These are phyloP conservation scores for Caenorhabditis sp. DNA, from an alignment of 2,888 invertebrate genomes.

Conservation along the genomic window DNA sequence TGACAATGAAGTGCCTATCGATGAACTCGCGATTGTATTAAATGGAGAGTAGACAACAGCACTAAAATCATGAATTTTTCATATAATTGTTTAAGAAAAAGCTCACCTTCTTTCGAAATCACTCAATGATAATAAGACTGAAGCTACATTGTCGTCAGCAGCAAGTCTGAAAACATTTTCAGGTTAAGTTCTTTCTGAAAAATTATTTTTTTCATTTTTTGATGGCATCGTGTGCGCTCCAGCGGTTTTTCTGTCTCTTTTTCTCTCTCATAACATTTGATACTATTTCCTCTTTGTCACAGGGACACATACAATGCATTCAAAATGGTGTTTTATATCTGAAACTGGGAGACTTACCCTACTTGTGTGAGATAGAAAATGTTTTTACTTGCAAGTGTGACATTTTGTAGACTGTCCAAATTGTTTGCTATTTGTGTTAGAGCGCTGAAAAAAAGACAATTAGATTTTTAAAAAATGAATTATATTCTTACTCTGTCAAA, in stretches of 20 bases:
- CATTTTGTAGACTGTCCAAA: slow-evolving; percentile 7
- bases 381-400: slow-evolving; percentile 4
- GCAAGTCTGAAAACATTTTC: slow-evolving; percentile 7
- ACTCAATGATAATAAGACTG: background rate
- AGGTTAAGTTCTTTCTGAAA: no score
- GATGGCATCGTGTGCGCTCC: no score
- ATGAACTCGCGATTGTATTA: background rate
- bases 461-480: background rate
- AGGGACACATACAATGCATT: no score
- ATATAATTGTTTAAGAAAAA: no score
- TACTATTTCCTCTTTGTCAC: no score
- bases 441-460: background rate
- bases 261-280: no score
- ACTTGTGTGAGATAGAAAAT: slow-evolving; percentile 32
- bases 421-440: background rate
- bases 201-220: no score
- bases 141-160: slow-evolving; percentile 4
- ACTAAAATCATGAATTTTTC: slow-evolving; percentile 15
- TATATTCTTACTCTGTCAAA: background rate
- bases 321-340: no score
- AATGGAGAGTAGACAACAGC: slow-evolving; percentile 13
- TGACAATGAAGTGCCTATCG: slow-evolving; percentile 5
- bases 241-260: no score
- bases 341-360: slow-evolving; percentile 9
- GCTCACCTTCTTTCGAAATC: slow-evolving; percentile 13